Percentiles rank a stretch among this genome's conserved stretches.
phyloP scores from a whole-genome alignment of 2,797 vertebrate species.

The Acridotheres tristis region DNA sequence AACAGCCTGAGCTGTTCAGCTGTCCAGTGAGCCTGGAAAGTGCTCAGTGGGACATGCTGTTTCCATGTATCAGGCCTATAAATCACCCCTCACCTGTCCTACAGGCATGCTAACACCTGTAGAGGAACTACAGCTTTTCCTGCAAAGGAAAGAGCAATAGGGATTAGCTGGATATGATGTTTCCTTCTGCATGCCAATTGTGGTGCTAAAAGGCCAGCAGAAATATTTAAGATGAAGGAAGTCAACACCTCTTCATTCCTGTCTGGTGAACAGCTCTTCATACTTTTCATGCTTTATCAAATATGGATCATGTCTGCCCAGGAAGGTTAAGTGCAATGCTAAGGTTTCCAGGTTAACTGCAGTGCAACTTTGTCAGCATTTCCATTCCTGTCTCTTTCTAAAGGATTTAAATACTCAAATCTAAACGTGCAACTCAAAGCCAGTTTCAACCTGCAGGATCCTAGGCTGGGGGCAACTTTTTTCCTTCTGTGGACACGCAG shows the following conservation, averaged over 20 bases:
- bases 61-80: background rate
- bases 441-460: background rate
- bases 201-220: background rate
- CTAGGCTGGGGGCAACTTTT: background rate
- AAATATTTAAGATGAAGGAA: background rate
- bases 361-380: background rate
- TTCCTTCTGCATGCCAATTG: background rate
- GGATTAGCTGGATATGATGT: background rate
- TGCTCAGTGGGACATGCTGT: background rate
- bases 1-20: background rate
- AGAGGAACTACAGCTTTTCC: background rate
- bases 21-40: background rate
- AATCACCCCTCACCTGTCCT: background rate
- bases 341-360: background rate
- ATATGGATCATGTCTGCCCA: background rate
- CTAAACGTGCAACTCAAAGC: background rate
- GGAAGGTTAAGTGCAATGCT: background rate
- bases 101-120: background rate
- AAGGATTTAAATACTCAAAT: background rate
- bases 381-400: background rate
- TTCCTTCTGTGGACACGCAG: background rate
- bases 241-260: background rate
- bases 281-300: background rate
- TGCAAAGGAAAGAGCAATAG: rapidly evolving
- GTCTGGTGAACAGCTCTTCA: background rate